Percentiles rank a stretch among this genome's conserved stretches.
Conservation (phyloP, 1,140 invertebrate species). For the Plodia interpunctella region DNA sequence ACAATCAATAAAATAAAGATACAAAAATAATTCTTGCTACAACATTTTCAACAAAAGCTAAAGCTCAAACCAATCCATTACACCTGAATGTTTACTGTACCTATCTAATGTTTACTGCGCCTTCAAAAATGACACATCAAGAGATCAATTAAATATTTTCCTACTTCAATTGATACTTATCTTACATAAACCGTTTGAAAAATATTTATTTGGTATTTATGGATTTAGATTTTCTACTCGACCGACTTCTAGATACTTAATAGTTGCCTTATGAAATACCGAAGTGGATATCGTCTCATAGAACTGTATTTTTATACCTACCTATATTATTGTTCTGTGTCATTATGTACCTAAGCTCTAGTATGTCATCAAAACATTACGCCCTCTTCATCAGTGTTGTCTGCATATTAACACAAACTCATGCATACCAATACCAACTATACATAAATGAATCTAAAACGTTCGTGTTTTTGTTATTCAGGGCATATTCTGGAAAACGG, state of each 20-base stretch:
- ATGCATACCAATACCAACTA: too few relatives aligned
- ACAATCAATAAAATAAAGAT: background rate
- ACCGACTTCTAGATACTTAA: background rate
- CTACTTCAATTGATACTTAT: background rate
- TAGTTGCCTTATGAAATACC: background rate
- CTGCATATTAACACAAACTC: too few relatives aligned
- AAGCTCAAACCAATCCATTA: background rate
- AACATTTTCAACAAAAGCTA: background rate
- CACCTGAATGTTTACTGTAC: background rate
- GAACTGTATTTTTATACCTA: background rate
- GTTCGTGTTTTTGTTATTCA: constrained; percentile 14
- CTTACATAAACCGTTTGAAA: background rate
- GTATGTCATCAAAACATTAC: too few relatives aligned
- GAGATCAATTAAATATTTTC: background rate
- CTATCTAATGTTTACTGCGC: background rate
- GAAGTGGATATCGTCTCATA: background rate
- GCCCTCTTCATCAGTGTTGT: too few relatives aligned
- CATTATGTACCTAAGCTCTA: too few relatives aligned
- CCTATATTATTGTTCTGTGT: too few relatives aligned
- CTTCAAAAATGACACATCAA: background rate
- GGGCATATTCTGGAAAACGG: constrained; percentile 3
- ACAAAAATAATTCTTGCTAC: background rate
- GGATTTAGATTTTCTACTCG: background rate
- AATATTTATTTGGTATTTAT: background rate
- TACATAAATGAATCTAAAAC: too few relatives aligned